These are phyloP conservation scores for Pseudolycoriella hygida DNA, from an alignment of 2,888 invertebrate species.

Conservation along the genomic window DNA sequence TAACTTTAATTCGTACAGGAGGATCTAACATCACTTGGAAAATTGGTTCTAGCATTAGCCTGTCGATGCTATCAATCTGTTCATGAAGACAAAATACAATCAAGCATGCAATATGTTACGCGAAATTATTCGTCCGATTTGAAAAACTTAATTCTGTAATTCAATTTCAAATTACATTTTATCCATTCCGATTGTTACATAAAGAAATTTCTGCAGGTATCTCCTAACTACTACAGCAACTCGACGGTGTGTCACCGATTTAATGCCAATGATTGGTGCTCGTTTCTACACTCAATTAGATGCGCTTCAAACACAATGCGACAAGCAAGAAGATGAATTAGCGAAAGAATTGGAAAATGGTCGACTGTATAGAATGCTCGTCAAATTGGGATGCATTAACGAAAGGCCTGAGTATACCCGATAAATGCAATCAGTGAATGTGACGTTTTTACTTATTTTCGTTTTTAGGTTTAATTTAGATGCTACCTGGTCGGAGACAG, in stretches of 20 bases:
- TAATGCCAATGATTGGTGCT: conserved; percentile 99
- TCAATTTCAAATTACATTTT: conserved; percentile 10
- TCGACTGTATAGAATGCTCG: conserved; percentile 72
- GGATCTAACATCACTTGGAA: conserved; percentile 80
- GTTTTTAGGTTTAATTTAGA: conserved; percentile 64
- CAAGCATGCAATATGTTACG: conserved; percentile 75
- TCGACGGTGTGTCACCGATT: conserved; percentile 74
- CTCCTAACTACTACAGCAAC: conserved; percentile 46
- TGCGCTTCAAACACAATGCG: conserved; percentile 69
- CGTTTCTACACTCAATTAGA: conserved; percentile 93
- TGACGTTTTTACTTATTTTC: conserved; percentile 9
- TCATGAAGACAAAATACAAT: conserved; percentile 70
- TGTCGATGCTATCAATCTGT: conserved; percentile 80
- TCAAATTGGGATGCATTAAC: conserved; percentile 85
- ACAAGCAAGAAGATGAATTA: conserved; percentile 78
- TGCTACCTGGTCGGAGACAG: conserved; percentile 92
- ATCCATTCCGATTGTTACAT: background rate
- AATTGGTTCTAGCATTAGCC: conserved; percentile 79
- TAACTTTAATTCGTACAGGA: conserved; percentile 37
- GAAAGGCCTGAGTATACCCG: conserved; percentile 79
- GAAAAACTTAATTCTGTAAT: conserved; percentile 82
- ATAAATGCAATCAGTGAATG: background rate
- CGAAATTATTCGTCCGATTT: conserved; percentile 86
- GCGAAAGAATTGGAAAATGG: conserved; percentile 91
- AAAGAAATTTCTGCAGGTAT: conserved; percentile 36